A percentile compares a stretch with the other conserved stretches of the same genome.
Evolutionary conservation across 2,797 vertebrate species (phyloP).

Genomic region (Xenops minutus): DNA sequence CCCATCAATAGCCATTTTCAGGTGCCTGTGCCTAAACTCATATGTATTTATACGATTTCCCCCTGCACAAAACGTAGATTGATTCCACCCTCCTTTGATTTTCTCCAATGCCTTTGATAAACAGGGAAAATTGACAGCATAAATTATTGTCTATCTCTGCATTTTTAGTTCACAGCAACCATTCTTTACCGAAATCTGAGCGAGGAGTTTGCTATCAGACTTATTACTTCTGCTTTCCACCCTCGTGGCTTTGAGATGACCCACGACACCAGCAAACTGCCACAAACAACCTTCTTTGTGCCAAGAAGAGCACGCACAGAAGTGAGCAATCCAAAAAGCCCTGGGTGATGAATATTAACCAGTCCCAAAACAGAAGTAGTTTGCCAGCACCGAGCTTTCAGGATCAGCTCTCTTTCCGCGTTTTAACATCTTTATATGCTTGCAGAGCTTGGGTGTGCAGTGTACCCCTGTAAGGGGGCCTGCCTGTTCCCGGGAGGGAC

Average conservation of each 20-base stretch:
- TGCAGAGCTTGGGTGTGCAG: background rate
- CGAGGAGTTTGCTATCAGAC: background rate
- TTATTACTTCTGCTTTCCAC: background rate
- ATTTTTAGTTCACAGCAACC: background rate
- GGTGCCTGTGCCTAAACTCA: background rate
- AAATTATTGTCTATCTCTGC: background rate
- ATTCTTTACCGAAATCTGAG: background rate
- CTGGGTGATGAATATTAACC: constrained; percentile 50
- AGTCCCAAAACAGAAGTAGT: background rate
- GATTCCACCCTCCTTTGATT: background rate
- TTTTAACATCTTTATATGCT: background rate
- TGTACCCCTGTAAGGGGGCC: background rate
- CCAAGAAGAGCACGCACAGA: background rate
- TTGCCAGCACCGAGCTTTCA: background rate
- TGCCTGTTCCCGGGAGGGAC: background rate
- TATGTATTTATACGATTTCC: background rate
- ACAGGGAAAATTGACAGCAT: background rate
- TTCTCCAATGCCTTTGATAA: background rate
- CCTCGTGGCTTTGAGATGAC: background rate
- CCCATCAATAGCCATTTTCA: background rate
- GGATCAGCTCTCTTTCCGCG: background rate
- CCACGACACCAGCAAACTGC: background rate
- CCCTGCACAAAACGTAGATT: background rate
- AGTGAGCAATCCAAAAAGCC: constrained; percentile 42
- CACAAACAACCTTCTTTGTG: background rate